Base-by-base conservation (phyloP, 2,888 invertebrate genomes). In the Coleophora flavipennella region DNA sequence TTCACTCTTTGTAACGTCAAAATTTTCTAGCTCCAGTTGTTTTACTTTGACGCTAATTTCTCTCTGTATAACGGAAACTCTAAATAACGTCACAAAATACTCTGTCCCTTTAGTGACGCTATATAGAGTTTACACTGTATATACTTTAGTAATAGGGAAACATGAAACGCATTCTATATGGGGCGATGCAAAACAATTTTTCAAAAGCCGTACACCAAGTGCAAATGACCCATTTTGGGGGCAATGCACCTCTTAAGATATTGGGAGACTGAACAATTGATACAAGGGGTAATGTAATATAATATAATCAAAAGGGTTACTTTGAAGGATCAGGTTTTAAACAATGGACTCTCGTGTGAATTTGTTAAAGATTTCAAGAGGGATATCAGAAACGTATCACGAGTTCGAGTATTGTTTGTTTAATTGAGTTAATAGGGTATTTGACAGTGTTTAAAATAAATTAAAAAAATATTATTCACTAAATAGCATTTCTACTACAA, bases 191-290 rank as follows among this genome's bases (percentile, higher is more conserved):
- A 4, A 13, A 9, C 12, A 33, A 10, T 13, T 33, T 33, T 12
- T 13, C 7, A 13, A 33, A 10, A 12, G 13, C 6, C 20, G 13
- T 10, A n/a, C n/a, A 34, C 37, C 36, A 49, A 41, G 48, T 48
- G 48, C 45, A 56, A 66, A 63, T 57, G 54, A 59, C 55, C 59
- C 51, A 65, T 59, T 57, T 56, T 51, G 47, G 60, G 63, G 63
- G 59, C 64, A 63, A 53, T 64, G 67, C 63, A 60, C 67, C 59
- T 59, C 45, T 43, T 39, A 47, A 56, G 50, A 47, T 43, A 48
- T 44, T 44, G 44, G 33, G 44, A 51, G 48, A 50, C 50, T 46
- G 41, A 50, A 66, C 64, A 64, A 67, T 58, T 55, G 54, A 46
- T 39, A 35, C 20, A 20, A 20, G 6, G 20, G 20, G 20, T 20